These are phyloP conservation scores for Coelopa pilipes DNA, from an alignment of 2,888 invertebrate species.

Conservation along the genomic window DNA sequence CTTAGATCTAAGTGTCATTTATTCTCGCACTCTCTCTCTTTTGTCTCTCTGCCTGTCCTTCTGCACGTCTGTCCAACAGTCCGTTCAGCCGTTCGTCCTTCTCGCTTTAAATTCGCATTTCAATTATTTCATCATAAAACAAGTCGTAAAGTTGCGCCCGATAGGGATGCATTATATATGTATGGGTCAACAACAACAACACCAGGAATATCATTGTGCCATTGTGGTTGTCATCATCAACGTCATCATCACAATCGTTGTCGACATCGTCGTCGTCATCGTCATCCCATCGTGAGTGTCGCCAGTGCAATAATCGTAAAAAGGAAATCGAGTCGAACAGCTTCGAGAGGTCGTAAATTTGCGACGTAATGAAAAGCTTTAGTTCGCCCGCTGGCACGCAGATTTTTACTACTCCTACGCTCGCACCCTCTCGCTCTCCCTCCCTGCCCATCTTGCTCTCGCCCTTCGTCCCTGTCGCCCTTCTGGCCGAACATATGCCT, in stretches of 20 bases:
- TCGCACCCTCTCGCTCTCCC: conserved; percentile 29
- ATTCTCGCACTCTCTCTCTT: neutral
- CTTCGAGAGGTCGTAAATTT: conserved; percentile 35
- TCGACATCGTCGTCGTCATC: conserved; percentile 24
- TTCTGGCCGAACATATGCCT: neutral
- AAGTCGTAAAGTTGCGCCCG: conserved; percentile 38
- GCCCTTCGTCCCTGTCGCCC: neutral
- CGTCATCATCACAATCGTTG: conserved; percentile 26
- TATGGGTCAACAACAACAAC: too few species aligned
- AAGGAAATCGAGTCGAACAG: conserved; percentile 36
- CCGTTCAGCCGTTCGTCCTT: neutral
- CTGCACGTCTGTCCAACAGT: too few species aligned
- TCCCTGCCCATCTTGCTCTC: neutral
- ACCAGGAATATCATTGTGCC: too few species aligned
- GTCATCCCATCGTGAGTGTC: conserved; percentile 39
- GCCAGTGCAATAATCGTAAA: conserved; percentile 47
- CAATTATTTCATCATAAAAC: conserved; percentile 32
- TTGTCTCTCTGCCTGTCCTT: neutral
- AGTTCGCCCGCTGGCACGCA: conserved; percentile 40
- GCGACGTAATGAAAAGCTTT: conserved; percentile 46
- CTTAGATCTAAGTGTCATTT: too few species aligned
- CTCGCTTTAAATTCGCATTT: conserved; percentile 13
- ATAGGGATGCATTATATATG: conserved; percentile 36
- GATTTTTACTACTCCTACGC: conserved; percentile 65
- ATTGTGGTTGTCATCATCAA: conserved; percentile 20